Percentiles rank a stretch among this genome's conserved stretches.
Conservation (phyloP, 2,888 invertebrate genomes). For the Mactromeris polynyma region DNA sequence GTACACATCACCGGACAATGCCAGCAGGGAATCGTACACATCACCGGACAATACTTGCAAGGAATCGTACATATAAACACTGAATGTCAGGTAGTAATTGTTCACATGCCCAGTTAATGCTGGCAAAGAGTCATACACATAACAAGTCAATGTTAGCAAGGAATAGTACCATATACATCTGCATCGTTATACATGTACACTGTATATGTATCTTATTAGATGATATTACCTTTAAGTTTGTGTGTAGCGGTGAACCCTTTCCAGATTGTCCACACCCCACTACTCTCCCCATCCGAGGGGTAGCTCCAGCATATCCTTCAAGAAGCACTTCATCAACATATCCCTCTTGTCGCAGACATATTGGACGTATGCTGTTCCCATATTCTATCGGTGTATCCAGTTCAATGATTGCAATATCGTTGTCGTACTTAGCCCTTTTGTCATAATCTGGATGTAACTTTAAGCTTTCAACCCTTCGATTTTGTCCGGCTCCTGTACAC, state of each 20-base stretch:
- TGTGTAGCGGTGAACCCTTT: not conserved
- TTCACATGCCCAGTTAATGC: too few species aligned
- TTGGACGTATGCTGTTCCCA: conserved; percentile 68
- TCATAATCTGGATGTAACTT: conserved; percentile 69
- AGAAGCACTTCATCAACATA: conserved; percentile 43
- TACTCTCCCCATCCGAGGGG: conserved; percentile 26
- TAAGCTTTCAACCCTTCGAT: conserved; percentile 51
- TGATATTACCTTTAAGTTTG: not conserved
- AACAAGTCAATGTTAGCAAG: too few species aligned
- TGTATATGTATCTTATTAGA: too few species aligned
- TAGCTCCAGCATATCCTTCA: not conserved
- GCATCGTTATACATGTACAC: too few species aligned
- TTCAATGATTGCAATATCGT: conserved; percentile 76
- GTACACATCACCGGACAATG: too few species aligned
- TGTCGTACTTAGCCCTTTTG: conserved; percentile 62
- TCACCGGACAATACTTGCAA: too few species aligned
- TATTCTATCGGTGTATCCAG: conserved; percentile 70
- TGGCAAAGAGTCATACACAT: too few species aligned
- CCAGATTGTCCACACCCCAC: conserved; percentile 47
- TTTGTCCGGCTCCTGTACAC: conserved; percentile 43
- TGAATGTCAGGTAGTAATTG: too few species aligned
- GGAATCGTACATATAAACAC: too few species aligned
- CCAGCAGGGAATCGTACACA: too few species aligned
- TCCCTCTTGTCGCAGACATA: conserved; percentile 68
- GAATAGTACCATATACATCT: too few species aligned